Conservation (phyloP, 2,888 invertebrate species). For the Polydrusus cervinus region DNA sequence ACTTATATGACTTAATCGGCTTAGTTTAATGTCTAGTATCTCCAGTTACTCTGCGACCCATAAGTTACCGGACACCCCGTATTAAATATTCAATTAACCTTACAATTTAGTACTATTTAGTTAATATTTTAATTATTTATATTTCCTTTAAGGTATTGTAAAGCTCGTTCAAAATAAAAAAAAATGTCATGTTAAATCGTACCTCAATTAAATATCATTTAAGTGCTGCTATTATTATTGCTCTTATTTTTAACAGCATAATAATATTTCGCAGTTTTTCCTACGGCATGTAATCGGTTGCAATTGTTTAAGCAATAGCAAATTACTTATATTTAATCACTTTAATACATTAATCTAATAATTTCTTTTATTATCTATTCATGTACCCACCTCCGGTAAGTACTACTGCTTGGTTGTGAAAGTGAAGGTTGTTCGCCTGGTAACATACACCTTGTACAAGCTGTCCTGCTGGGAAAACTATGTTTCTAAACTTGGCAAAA, state of each 20-base stretch:
- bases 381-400: slow-evolving; percentile 11
- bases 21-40: too few species aligned
- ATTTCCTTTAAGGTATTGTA: too few species aligned
- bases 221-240: too few species aligned
- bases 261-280: background rate
- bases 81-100: too few species aligned
- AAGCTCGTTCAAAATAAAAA: too few species aligned
- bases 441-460: slow-evolving; percentile 18
- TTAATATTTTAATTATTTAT: too few species aligned
- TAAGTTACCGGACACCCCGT: too few species aligned
- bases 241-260: background rate
- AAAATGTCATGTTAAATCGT: too few species aligned
- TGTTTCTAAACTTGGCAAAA: slow-evolving; percentile 26
- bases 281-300: background rate
- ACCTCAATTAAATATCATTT: too few species aligned
- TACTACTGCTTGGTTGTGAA: slow-evolving; percentile 34
- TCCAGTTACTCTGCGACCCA: too few species aligned
- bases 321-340: slow-evolving; percentile 2
- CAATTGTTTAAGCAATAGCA: slow-evolving; percentile 4
- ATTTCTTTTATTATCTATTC: slow-evolving; percentile 3
- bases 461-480: slow-evolving; percentile 26
- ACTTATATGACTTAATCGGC: too few species aligned
- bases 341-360: slow-evolving; percentile 8
- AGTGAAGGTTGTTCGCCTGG: slow-evolving; percentile 31
- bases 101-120: too few species aligned